Base-by-base conservation (phyloP, 2,113 vertebrate genomes). In the Leucosticte australis region DNA sequence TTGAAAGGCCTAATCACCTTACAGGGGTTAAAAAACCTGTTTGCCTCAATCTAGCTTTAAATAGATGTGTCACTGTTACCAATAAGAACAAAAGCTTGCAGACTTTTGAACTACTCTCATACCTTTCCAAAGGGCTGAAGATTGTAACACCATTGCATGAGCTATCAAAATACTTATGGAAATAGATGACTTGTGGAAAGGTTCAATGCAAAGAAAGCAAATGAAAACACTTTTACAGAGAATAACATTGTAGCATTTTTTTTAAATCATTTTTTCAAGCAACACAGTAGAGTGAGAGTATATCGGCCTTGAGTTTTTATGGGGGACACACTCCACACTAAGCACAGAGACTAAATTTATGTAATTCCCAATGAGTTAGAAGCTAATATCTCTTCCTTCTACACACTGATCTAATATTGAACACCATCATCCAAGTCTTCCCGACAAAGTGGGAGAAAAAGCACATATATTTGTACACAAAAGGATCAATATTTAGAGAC, bases 401-500 rank as follows among this genome's bases (percentile, higher is more conserved):
- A 86, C 67, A 94, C 50, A 75, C 53, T 73, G 71, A 86, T 77
- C 70, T 88, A 94, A 90, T 90, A 92, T 23, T 42, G 62, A 59
- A 90, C 46, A 31, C 3, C 59, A 87, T 80, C 59, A 77, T 24
- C 83, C 47, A 13, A 76, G 42, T n/a, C 55, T 52, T 90, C 71
- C 78, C 62, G 28, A 93, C 59, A 86, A 77, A 23, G 26, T 1
- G 49, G 42, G 10, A 91, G 59, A 69, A 74, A 91, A 86, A 37
- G 21, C 26, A 82, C 24, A 10, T 12, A 6, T 27, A 82, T 76
- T 64, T 89, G 91, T 94, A 87, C 63, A 91, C 50, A 90, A 80
- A 62, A 93, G 56, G 52, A 96, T 95, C 85, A n/a, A 81, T 95
- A 94, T 81, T 85, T 81, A 74, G 30, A 85, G 21, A 68, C 39